Percentiles rank a stretch among this genome's conserved stretches.
Evolutionary conservation across 2,888 invertebrate species (phyloP).

Genomic region (Alcis repandata): DNA sequence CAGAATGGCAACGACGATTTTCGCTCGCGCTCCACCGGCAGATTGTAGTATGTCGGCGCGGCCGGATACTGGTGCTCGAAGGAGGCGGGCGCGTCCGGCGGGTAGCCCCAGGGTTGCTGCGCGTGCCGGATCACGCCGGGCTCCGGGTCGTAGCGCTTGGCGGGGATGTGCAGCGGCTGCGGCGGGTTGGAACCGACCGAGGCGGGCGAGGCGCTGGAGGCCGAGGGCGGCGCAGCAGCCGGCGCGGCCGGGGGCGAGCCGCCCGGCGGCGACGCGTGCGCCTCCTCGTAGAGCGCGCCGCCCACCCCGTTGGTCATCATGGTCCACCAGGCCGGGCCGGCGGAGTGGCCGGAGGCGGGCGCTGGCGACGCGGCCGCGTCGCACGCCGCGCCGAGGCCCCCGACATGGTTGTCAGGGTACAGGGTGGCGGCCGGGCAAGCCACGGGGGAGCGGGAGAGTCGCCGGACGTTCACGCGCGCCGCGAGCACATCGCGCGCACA

Average conservation of each 20-base stretch:
- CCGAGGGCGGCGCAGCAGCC: conserved; percentile 88
- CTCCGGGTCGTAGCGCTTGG: conserved; percentile 91
- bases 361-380: conserved; percentile 91
- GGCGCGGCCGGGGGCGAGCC: conserved; percentile 89
- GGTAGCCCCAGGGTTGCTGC: conserved; percentile 92
- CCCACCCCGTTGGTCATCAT: conserved; percentile 92
- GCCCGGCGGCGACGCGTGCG: conserved; percentile 87
- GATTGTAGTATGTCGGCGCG: conserved; percentile 91
- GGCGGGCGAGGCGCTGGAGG: conserved; percentile 86
- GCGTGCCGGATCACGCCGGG: conserved; percentile 92
- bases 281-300: conserved; percentile 92
- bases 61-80: conserved; percentile 91
- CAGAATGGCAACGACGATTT: conserved; percentile 90
- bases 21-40: conserved; percentile 88
- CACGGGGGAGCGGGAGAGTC: conserved; percentile 88
- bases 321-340: conserved; percentile 94
- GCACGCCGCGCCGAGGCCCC: conserved; percentile 89
- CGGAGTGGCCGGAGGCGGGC: conserved; percentile 93
- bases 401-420: conserved; percentile 92
- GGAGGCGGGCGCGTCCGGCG: conserved; percentile 88
- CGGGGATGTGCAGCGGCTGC: conserved; percentile 95
- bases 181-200: conserved; percentile 90
- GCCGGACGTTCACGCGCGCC: conserved; percentile 83
- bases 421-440: conserved; percentile 93
- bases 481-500: conserved; percentile 84